These are phyloP conservation scores for Cryptotis parvus DNA, from an alignment of 2,113 vertebrate genomes.

Conservation along the genomic window DNA sequence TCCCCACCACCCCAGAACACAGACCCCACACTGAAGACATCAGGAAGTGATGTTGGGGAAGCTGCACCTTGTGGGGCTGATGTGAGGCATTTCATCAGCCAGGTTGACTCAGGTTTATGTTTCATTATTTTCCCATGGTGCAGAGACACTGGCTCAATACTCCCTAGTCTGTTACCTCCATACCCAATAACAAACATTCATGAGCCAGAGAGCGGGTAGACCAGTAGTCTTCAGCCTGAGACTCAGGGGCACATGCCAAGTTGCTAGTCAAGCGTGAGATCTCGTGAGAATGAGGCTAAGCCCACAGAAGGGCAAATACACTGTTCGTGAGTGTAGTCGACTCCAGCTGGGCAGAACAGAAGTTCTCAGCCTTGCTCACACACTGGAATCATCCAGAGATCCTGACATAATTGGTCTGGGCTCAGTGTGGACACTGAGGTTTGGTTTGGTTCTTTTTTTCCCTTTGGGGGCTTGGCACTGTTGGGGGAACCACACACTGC, in stretches of 20 bases:
- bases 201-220: neutral
- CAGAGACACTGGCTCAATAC: neutral
- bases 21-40: neutral
- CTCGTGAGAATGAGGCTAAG: fast-evolving
- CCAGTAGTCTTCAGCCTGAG: neutral
- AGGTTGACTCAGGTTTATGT: neutral
- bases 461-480: neutral
- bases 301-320: fast-evolving
- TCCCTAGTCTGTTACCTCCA: neutral
- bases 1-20: neutral
- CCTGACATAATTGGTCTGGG: neutral
- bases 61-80: fast-evolving
- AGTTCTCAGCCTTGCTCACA: neutral
- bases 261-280: neutral
- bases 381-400: neutral
- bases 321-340: fast-evolving
- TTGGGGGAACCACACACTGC: too few species aligned
- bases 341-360: neutral
- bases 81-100: neutral
- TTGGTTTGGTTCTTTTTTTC: neutral
- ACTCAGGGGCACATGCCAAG: neutral
- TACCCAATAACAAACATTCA: neutral
- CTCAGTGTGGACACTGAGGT: neutral
- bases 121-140: neutral
- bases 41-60: fast-evolving